Evolutionary conservation across 2,888 invertebrate genomes (phyloP).

Genomic region (Euphydryas editha): DNA sequence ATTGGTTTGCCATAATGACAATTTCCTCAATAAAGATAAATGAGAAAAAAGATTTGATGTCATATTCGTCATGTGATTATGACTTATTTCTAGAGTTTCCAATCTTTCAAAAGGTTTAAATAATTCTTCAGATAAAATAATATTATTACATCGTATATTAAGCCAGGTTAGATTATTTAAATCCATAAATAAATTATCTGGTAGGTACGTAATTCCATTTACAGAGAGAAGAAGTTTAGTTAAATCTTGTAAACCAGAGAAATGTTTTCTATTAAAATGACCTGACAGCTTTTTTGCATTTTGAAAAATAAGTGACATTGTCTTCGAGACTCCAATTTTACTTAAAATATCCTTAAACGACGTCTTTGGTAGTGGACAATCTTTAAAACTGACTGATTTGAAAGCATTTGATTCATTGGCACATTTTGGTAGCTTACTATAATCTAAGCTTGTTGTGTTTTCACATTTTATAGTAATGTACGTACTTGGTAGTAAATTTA

Average conservation of each 20-base stretch:
- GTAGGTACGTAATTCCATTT: slow-evolving; percentile 85
- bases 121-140: slow-evolving; percentile 81
- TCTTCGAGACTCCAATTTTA: slow-evolving; percentile 74
- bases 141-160: slow-evolving; percentile 85
- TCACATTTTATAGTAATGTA: slow-evolving; percentile 76
- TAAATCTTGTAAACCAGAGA: slow-evolving; percentile 81
- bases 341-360: slow-evolving; percentile 77
- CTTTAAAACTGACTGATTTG: slow-evolving; percentile 77
- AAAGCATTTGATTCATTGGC: slow-evolving; percentile 69
- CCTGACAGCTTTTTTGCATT: slow-evolving; percentile 80
- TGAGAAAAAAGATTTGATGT: slow-evolving; percentile 85
- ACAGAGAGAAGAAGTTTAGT: slow-evolving; percentile 84
- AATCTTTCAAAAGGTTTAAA: slow-evolving; percentile 83
- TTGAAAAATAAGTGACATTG: slow-evolving; percentile 82
- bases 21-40: slow-evolving; percentile 81
- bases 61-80: slow-evolving; percentile 86
- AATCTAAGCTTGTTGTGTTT: slow-evolving; percentile 68
- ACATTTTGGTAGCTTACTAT: slow-evolving; percentile 76
- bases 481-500: slow-evolving; percentile 71
- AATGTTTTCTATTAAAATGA: slow-evolving; percentile 82
- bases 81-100: slow-evolving; percentile 85
- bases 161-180: slow-evolving; percentile 85
- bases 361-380: slow-evolving; percentile 80
- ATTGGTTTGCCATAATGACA: slow-evolving; percentile 88
- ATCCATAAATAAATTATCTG: slow-evolving; percentile 85